Base-by-base conservation (phyloP, 2,888 invertebrate species). In the Drosophila mimetica region DNA sequence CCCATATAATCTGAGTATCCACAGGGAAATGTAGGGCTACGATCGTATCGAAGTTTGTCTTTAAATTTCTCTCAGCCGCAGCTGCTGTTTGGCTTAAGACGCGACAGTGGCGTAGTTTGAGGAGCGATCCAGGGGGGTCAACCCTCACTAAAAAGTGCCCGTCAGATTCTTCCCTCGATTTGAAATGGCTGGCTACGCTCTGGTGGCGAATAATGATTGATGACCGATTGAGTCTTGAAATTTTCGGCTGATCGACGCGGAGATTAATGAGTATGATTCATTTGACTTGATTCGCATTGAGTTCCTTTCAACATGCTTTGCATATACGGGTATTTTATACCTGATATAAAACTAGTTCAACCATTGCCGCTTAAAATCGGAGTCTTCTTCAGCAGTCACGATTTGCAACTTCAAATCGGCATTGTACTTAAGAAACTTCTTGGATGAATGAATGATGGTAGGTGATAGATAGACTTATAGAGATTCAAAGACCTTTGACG, bases 181-280 rank as follows among this genome's bases (percentile, higher is more conserved):
- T 61, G 30, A 46, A 44, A 32, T 46, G 37, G 37, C n/a, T 60
- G 59, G 32, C 59, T 58, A 18, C 59, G 47, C 47, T 64, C 48
- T 16, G 47, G n/a, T 44, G 65, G 41, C 67, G 42, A 67, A 36
- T 36, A 52, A 30, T 64, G 64, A 64, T 64, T 64, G 67, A 64
- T 64, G 67, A 64, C 67, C 67, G 64, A 64, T 67, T 67, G 64
- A 44, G 69, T 67, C 53, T 67, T 66, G 36, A 67, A 20, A 30
- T 52, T 65, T 51, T 42, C 16, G 63, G 25, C 66, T 34, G 51
- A 65, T 65, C 65, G 37, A 16, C 18, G 14, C 46, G 14, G 34
- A 65, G 70, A 65, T 65, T 65, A 69, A 65, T 69, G 57, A 11
- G 28, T 64, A 50, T 64, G 50, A 65, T 64, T 64, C 65, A 64